Conservation (phyloP, 2,888 invertebrate species). For the Vesta saturnalis region DNA sequence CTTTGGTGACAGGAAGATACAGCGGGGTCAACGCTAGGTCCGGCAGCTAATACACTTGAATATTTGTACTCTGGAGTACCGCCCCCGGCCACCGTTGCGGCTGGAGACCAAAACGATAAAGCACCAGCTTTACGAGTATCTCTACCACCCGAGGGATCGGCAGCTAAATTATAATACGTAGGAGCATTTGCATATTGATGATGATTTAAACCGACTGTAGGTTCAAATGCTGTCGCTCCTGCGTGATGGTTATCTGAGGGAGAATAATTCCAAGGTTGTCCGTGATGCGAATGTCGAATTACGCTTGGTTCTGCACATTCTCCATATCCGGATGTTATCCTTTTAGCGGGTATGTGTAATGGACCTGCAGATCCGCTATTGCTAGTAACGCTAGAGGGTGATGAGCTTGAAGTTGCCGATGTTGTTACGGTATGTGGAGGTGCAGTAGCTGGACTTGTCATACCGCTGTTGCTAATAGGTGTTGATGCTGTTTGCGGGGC, state of each 20-base stretch:
- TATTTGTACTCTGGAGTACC: constrained; percentile 71
- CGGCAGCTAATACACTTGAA: constrained; percentile 63
- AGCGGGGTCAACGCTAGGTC: constrained; percentile 64
- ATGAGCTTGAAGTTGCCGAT: constrained; percentile 72
- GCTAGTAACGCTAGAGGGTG: constrained; percentile 70
- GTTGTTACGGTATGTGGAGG: constrained; percentile 71
- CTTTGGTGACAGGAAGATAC: constrained; percentile 74
- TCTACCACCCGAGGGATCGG: constrained; percentile 70
- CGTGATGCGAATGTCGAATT: constrained; percentile 76
- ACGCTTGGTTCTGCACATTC: constrained; percentile 73
- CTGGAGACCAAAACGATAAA: constrained; percentile 77
- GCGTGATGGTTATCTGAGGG: constrained; percentile 68
- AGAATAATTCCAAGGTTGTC: constrained; percentile 78
- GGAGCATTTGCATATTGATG: constrained; percentile 77
- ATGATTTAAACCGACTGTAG: constrained; percentile 69
- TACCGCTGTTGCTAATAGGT: constrained; percentile 66
- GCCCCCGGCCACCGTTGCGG: constrained; percentile 67
- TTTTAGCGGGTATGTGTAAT: constrained; percentile 90
- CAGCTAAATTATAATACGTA: constrained; percentile 80
- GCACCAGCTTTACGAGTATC: constrained; percentile 66
- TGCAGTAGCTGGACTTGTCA: constrained; percentile 62
- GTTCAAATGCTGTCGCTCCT: constrained; percentile 65
- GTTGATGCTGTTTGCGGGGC: constrained; percentile 64
- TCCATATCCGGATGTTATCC: constrained; percentile 67
- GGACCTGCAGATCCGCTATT: constrained; percentile 79